These are phyloP conservation scores for Labeo rohita DNA, from an alignment of 2,113 vertebrate species.

Conservation along the genomic window DNA sequence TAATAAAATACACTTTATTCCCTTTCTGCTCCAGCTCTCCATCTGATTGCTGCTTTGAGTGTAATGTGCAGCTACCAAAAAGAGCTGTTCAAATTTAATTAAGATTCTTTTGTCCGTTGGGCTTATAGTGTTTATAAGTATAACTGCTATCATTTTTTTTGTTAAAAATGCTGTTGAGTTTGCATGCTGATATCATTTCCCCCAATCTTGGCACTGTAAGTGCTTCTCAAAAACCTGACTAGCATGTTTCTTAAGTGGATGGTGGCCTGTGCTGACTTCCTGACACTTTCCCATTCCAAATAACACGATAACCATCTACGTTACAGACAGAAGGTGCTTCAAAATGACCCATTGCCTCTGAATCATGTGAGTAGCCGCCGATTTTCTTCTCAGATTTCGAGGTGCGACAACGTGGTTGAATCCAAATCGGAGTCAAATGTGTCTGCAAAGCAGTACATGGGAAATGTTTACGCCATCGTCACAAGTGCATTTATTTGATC, in stretches of 20 bases:
- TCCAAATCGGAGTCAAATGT: slow-evolving; percentile 13
- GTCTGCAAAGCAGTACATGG: not conserved
- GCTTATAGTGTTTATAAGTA: not conserved
- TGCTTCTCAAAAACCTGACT: not conserved
- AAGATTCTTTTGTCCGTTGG: not conserved
- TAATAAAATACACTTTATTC: slow-evolving; percentile 55
- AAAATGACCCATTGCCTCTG: not conserved
- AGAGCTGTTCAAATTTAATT: slow-evolving; percentile 14
- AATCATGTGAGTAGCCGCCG: not conserved
- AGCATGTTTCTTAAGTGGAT: not conserved
- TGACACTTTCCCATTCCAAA: not conserved
- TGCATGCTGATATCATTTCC: not conserved
- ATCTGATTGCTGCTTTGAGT: not conserved
- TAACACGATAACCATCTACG: not conserved
- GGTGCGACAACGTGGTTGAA: not conserved
- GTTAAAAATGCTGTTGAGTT: not conserved
- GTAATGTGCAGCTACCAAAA: slow-evolving; percentile 1
- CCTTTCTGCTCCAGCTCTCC: not conserved
- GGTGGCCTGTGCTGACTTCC: not conserved
- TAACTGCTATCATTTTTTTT: not conserved
- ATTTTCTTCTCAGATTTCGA: slow-evolving; percentile 22
- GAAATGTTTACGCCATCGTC: not conserved
- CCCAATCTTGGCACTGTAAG: not conserved
- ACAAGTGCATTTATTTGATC: not conserved
- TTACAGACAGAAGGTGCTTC: not conserved